Evolutionary conservation across 2,113 vertebrate genomes (phyloP), one percentile per base, ranked within the genome.

Genomic region (Lutjanus erythropterus): DNA sequence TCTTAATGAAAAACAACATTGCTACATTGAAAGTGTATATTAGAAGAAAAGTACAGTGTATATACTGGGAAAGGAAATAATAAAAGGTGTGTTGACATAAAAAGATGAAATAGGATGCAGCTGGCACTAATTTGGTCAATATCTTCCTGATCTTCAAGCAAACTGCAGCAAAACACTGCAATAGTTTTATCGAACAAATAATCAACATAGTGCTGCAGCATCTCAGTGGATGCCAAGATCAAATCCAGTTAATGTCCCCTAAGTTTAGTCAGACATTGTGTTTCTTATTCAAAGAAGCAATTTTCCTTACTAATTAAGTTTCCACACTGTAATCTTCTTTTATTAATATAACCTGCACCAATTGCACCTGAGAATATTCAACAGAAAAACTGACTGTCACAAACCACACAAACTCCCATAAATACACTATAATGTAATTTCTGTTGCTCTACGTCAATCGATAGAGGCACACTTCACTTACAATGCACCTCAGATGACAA

Each of bases 141-240:
- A 23, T 55, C 29, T 31, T 9, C n/a, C 41, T 71, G 41, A 18
- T 56, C 19, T 19, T 11, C n/a, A 71, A n/a, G 53, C 64, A 70
- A 74, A 75, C 31, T 60, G 37, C 50, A 46, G 50, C 46, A 60
- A 56, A 67, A 41, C 41, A 6, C 29, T 47, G 41, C 33, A 47
- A 49, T 21, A 62, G 21, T 52, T 73, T 73, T 55, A 37, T 33
- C 9, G 52, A 71, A 27, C 60, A 75, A 71, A 27, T 53, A 75
- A 75, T 78, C 55, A 75, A 50, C 58, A 78, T 7, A 35, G n/a
- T 39, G 50, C 42, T 6, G 10, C 62, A 65, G 21, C n/a, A 50
- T n/a, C 47, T 77, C 19, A 7, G 47, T 71, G 42, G 59, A 58
- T 49, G 58, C 39, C 39, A 80, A 70, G 52, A 80, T 58, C 9